Base-by-base conservation (phyloP, 1,140 invertebrate genomes). In the Lycorma delicatula region DNA sequence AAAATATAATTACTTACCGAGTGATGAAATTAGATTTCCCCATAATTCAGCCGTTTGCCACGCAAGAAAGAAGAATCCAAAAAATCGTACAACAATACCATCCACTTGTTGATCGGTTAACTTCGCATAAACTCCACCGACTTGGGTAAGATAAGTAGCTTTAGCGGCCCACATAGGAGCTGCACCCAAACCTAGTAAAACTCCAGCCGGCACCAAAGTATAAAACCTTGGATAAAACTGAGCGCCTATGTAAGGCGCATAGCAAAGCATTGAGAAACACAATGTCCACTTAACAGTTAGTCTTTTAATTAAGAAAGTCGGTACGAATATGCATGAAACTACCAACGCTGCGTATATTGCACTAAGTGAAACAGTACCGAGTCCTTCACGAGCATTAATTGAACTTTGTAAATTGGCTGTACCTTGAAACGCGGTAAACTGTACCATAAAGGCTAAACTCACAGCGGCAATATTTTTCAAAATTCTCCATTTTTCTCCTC, bases 81-180 rank as follows among this genome's bases (percentile, higher is more conserved):
- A 98, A 80, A 97, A 97, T 63, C 91, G 74, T 34, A 94, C 91
- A 53, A 97, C 89, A 61, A 96, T 90, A 5, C 86, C 88, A 70
- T 96, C 91, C 5, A 88, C 83, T 0, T 86, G 79, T 66, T 93
- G 87, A 60, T 91, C 89, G 12, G 87, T 90, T 36, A 92, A 75
- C 67, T 91, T 89, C 3, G 89, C 89, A 74, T 91, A 91, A 60
- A 93, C 86, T 38, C 89, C 87, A 18, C 89, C 92, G 5, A 87
- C 86, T 72, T 97, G 90, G 0, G 93, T 97, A 5, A 98, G 76
- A 69, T 98, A 98, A 0, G 91, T 93, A 49, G 93, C 93, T 72
- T 97, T 93, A 3, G 94, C 91, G 0, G 92, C 89, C 95, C 95
- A 98, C 81, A 97, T 88, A 31, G 93, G 93, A 0, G 93, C 93